Percentiles rank a stretch among this genome's conserved stretches.
Evolutionary conservation across 1,140 invertebrate species (phyloP).

Genomic region (Octopus sinensis): DNA sequence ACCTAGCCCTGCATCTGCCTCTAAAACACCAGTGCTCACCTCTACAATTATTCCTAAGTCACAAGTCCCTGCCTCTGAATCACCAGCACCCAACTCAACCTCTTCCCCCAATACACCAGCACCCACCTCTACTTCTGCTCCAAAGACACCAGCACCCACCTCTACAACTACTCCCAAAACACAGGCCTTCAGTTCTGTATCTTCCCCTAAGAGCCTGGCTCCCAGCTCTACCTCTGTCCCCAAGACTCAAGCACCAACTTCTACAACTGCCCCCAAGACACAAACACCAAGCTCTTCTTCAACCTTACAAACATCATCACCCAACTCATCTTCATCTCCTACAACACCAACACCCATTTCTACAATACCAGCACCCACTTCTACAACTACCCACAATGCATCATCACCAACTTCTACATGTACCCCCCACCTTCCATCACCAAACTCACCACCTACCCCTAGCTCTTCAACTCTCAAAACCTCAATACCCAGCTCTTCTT

Average conservation of each 20-base stretch:
- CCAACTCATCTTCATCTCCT: no score
- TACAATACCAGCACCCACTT: no score
- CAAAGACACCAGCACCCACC: background rate
- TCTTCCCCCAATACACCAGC: background rate
- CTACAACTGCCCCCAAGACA: background rate
- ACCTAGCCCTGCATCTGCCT: no score
- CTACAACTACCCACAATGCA: no score
- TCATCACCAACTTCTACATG: no score
- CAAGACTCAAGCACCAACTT: background rate
- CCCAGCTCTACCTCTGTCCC: background rate
- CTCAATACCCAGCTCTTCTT: no score
- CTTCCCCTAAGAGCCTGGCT: background rate
- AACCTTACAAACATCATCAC: no score
- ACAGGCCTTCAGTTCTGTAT: background rate
- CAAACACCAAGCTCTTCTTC: background rate
- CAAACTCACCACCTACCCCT: slow-evolving; percentile 8
- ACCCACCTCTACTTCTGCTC: background rate
- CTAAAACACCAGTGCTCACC: no score
- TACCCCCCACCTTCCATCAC: no score
- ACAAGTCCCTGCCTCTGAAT: background rate
- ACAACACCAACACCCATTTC: no score
- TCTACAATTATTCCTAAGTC: background rate
- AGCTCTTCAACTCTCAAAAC: no score
- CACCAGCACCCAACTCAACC: background rate
- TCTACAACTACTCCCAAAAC: background rate